Evolutionary conservation across 2,797 vertebrate genomes (phyloP), one percentile per base, ranked within the genome.

Genomic region (Knipowitschia caucasica): DNA sequence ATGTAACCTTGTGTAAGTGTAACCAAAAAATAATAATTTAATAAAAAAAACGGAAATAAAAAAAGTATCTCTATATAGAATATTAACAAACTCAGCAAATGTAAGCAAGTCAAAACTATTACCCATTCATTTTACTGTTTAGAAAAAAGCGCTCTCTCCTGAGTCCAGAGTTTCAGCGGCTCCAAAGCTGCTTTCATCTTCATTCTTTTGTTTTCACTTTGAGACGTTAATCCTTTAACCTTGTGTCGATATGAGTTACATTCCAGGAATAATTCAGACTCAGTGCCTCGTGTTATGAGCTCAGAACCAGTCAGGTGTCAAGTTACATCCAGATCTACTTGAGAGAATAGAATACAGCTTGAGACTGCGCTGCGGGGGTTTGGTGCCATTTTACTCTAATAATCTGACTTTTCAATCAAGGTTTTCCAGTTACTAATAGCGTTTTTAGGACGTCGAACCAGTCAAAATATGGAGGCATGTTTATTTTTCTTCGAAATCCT

Each of bases 241-340:
- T 26, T 3, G 33, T 25, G 47, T 50, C 47, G 33, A 33, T 30
- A 6, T 7, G 3, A 23, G 46, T n/a, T n/a, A 34, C 46, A 34
- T 49, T 49, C 46, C 46, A 49, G 46, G 46, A 23, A 49, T 49
- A 31, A 49, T 49, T 20, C 29, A 33, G 29, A 33, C 11, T 33
- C 12, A 33, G 18, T 9, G 46, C 46, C 27, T 33, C 46, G 7
- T 23, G 46, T 33, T 33, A 21, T 49, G 3, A 12, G 29, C 27
- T 21, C 29, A 33, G 21, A 23, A 49, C 10, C 27, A 30, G 45
- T 23, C 46, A 49, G 26, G 44, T 46, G 44, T 46, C 44, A 17
- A 30, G 33, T 49, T 20, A 49, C 46, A 23, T n/a, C 34, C 23
- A 33, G 12, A 23, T 49, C 46, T 8, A 33, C 12, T 15, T 7